These are phyloP conservation scores for Colius striatus DNA, from an alignment of 2,113 vertebrate species.

Conservation along the genomic window DNA sequence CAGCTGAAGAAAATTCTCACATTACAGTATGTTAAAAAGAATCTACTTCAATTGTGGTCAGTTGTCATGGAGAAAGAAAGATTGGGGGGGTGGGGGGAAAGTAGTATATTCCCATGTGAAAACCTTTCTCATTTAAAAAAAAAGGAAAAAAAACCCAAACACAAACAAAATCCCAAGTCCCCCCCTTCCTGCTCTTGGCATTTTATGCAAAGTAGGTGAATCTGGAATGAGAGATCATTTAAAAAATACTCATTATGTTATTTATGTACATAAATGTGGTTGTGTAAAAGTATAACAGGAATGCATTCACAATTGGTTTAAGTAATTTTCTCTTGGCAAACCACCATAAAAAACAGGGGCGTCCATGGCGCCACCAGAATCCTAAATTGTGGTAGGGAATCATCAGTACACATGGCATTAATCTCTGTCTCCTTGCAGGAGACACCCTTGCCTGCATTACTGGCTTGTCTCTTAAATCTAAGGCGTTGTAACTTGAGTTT, in stretches of 20 bases:
- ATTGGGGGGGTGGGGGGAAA: too few relatives aligned
- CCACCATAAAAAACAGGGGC: constrained; percentile 88
- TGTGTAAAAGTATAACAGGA: constrained; percentile 81
- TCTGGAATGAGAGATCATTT: constrained; percentile 77
- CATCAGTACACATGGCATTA: constrained; percentile 93
- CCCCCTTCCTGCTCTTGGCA: constrained; percentile 40
- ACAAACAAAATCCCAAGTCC: constrained; percentile 21
- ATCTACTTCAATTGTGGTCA: constrained; percentile 82
- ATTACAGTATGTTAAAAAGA: constrained; percentile 80
- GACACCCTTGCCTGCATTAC: constrained; percentile 86
- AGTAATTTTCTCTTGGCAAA: constrained; percentile 90
- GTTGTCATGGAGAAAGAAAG: constrained; percentile 72
- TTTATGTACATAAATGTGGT: constrained; percentile 81
- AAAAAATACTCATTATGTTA: constrained; percentile 83
- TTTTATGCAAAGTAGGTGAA: constrained; percentile 81
- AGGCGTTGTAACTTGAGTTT: constrained; percentile 76
- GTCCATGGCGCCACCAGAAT: constrained; percentile 93
- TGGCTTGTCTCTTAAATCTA: constrained; percentile 85
- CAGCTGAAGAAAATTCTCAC: constrained; percentile 84
- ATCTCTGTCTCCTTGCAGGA: constrained; percentile 89
- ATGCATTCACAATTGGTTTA: constrained; percentile 90
- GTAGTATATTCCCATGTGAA: constrained; percentile 74
- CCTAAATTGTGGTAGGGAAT: constrained; percentile 90
- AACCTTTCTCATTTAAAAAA: constrained; percentile 40
- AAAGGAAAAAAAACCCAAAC: too few relatives aligned